Percentiles rank a stretch among this genome's conserved stretches.
Conservation (phyloP, 2,113 vertebrate species). For the Genyomyrus donnyi region DNA sequence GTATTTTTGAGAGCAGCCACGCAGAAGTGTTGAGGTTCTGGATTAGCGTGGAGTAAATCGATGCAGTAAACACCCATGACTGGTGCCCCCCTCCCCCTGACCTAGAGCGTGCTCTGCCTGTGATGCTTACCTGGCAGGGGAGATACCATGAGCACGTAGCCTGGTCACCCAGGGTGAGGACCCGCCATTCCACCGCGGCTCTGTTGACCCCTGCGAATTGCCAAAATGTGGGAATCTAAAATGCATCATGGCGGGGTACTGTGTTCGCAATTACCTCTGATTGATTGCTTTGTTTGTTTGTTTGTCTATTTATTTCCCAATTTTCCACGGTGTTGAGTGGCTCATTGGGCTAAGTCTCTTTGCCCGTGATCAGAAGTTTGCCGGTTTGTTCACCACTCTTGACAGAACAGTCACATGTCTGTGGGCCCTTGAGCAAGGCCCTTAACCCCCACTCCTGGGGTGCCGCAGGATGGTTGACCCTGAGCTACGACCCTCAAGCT, state of each 20-base stretch:
- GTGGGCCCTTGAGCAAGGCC: no score
- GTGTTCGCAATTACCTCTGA: neutral
- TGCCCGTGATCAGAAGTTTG: neutral
- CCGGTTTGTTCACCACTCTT: neutral
- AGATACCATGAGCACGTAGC: no score
- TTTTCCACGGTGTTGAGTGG: neutral
- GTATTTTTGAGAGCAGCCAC: neutral
- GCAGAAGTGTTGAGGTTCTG: neutral
- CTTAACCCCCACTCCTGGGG: no score
- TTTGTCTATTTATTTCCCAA: neutral
- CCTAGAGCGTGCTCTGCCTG: constrained; percentile 8
- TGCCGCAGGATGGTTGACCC: no score
- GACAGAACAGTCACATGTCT: neutral
- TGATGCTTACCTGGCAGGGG: no score
- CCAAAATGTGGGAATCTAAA: no score
- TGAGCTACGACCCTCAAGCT: no score
- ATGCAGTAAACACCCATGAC: neutral
- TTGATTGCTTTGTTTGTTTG: neutral
- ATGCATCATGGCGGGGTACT: neutral
- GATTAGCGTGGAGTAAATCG: neutral
- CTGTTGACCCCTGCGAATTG: no score
- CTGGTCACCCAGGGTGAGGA: no score
- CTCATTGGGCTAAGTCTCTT: neutral
- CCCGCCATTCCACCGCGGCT: no score
- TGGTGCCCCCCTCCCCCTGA: neutral